Evolutionary conservation across 2,888 invertebrate species (phyloP).

Genomic region (Colletes collaris): DNA sequence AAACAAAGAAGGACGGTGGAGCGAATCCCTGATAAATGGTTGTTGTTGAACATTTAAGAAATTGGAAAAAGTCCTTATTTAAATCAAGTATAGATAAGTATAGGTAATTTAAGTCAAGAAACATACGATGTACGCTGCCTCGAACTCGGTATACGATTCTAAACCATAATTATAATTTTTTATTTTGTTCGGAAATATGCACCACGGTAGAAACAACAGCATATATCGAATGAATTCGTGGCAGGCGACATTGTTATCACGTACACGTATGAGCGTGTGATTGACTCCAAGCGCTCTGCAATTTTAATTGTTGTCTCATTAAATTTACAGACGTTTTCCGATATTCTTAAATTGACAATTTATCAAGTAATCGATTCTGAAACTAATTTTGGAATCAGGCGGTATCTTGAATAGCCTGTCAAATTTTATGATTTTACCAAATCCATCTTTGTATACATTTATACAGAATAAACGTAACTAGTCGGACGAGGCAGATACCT

Average conservation of each 20-base stretch:
- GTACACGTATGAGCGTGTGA: slow-evolving; percentile 62
- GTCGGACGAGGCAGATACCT: slow-evolving; percentile 28
- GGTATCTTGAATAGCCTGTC: slow-evolving; percentile 41
- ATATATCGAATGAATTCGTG: slow-evolving; percentile 45
- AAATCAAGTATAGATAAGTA: slow-evolving; percentile 70
- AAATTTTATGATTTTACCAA: slow-evolving; percentile 48
- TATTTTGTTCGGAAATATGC: slow-evolving; percentile 23
- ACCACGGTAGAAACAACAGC: slow-evolving; percentile 31
- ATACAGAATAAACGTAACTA: slow-evolving; percentile 24
- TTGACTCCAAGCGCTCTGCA: slow-evolving; percentile 44
- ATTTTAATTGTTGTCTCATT: slow-evolving; percentile 49
- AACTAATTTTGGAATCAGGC: slow-evolving; percentile 34
- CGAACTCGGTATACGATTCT: slow-evolving; percentile 47
- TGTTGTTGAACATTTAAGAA: slow-evolving; percentile 58
- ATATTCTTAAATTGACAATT: slow-evolving; percentile 34
- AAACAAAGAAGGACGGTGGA: slow-evolving; percentile 87
- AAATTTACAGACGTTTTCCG: slow-evolving; percentile 43
- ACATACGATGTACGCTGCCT: slow-evolving; percentile 46
- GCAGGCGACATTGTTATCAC: slow-evolving; percentile 38
- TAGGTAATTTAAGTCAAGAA: slow-evolving; percentile 63
- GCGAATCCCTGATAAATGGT: slow-evolving; percentile 86
- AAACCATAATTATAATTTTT: slow-evolving; percentile 35
- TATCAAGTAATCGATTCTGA: slow-evolving; percentile 10
- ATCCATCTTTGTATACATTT: slow-evolving; percentile 27
- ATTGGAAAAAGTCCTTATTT: slow-evolving; percentile 68